phyloP scores from a whole-genome alignment of 2,888 invertebrate genomes.

The Ectropis crepuscularia region DNA sequence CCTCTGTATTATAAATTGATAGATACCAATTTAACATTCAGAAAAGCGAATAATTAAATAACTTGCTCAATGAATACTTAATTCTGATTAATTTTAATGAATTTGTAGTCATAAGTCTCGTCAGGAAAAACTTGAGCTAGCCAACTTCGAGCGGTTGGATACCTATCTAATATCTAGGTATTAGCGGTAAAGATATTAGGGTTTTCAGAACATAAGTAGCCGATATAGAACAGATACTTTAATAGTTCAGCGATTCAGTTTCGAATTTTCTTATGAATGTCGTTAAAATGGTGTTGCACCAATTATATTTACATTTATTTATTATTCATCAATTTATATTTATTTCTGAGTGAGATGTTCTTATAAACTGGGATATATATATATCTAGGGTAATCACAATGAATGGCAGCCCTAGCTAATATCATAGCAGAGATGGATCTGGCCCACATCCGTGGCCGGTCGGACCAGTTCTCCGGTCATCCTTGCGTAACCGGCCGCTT shows the following conservation, averaged over 20 bases:
- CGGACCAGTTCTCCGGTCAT: constrained; percentile 76
- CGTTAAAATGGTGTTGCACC: no score
- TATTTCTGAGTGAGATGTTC: no score
- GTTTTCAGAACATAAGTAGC: no score
- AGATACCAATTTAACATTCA: neutral
- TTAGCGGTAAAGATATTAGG: constrained; percentile 60
- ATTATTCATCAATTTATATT: no score
- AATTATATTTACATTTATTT: no score
- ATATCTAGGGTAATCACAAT: no score
- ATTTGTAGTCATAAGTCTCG: constrained; percentile 37
- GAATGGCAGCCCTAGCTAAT: constrained; percentile 38
- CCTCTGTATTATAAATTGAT: no score
- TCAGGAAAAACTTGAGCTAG: constrained; percentile 30
- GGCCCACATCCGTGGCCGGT: constrained; percentile 81
- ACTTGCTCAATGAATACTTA: constrained; percentile 12
- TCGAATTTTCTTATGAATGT: no score
- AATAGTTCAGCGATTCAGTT: neutral
- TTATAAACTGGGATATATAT: no score
- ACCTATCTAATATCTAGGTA: constrained; percentile 74
- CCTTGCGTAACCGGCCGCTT: constrained; percentile 77
- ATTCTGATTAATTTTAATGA: constrained; percentile 10
- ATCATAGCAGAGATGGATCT: constrained; percentile 79
- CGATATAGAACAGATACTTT: neutral
- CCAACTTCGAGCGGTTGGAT: constrained; percentile 56
- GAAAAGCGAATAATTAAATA: constrained; percentile 8